Evolutionary conservation across 2,888 invertebrate species (phyloP), one percentile per base, ranked within the genome.

Genomic region (Callyntrura guangdongensis): DNA sequence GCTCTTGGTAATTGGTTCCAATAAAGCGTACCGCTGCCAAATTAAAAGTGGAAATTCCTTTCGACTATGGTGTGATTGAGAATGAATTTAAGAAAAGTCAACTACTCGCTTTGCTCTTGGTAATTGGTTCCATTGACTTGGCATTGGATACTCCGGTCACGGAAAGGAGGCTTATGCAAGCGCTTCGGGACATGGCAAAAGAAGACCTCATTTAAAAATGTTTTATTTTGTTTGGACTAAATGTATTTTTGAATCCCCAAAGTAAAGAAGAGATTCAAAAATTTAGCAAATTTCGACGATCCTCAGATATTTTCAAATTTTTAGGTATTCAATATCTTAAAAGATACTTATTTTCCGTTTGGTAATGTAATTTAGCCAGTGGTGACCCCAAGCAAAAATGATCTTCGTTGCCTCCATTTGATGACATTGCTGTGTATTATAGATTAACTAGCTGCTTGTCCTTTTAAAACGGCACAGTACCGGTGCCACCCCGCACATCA

Each of bases 101-200:
- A 85, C 87, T 94, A 9, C 85, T 93, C 56, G 93, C 93, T 9
- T 67, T 93, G 11, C 91, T 94, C 11, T 90, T 93, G 17, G 92
- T 93, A 12, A 94, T 94, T 64, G 93, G 93, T 2, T 93, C 92
- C 3, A 91, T 93, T 72, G 94, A 94, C 36, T 79, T 94, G 82
- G 94, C 92, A 8, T 79, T 93, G 67, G 91, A 87, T 11, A 83
- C 92, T 53, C 86, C 90, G 0, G 77, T 49, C 20, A 93, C 94
- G 0, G 89, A 93, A 88, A 74, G 92, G 36, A 90, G 94, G 47
- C 90, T 94, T 9, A 67, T 93, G 69, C 91, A 92, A n/a, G 92
- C 92, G 22, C 53, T 94, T 25, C 72, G 91, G 36, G 94, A 94
- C 36, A 91, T 94, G 93, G 92, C 92, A 14, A 92, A 92, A 61